Evolutionary conservation across 92 coral and sea anemone genomes (phyloP).

Genomic region (Phenganax subtilis): DNA sequence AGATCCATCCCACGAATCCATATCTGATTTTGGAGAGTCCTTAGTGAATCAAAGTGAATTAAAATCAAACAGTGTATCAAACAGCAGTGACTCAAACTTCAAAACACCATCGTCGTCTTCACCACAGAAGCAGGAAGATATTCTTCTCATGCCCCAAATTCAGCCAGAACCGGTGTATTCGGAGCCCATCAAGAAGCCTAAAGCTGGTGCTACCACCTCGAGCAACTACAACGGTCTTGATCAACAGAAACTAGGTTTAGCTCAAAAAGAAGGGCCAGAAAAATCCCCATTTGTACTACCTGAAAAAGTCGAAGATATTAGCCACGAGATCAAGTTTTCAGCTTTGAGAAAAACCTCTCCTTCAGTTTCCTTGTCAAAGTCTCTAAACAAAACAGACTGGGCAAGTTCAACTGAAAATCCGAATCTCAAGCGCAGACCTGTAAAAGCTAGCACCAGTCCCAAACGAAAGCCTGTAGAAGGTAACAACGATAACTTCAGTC

Average conservation of each 20-base stretch:
- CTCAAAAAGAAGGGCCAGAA: neutral
- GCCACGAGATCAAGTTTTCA: conserved; percentile 23
- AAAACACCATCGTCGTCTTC: neutral
- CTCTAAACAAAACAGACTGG: conserved; percentile 30
- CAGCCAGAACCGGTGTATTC: conserved; percentile 21
- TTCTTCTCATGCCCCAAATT: neutral
- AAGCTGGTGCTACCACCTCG: neutral
- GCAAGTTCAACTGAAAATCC: conserved; percentile 17
- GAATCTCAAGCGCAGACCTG: conserved; percentile 18
- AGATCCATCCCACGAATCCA: neutral
- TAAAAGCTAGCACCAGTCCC: conserved; percentile 7
- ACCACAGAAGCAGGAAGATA: neutral
- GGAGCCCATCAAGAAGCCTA: conserved; percentile 8
- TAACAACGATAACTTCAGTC: conserved; percentile 13
- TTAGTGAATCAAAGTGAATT: neutral
- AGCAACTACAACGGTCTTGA: neutral
- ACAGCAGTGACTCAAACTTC: neutral
- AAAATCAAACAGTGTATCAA: neutral
- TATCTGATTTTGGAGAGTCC: neutral
- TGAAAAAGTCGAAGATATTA: neutral
- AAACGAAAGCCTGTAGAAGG: conserved; percentile 15
- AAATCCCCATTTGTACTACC: conserved; percentile 26
- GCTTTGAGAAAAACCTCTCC: conserved; percentile 27
- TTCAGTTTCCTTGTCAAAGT: conserved; percentile 8
- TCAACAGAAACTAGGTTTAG: neutral